These are phyloP conservation scores for Oophaga pumilio DNA, from an alignment of 2,113 vertebrate genomes.

Conservation along the genomic window DNA sequence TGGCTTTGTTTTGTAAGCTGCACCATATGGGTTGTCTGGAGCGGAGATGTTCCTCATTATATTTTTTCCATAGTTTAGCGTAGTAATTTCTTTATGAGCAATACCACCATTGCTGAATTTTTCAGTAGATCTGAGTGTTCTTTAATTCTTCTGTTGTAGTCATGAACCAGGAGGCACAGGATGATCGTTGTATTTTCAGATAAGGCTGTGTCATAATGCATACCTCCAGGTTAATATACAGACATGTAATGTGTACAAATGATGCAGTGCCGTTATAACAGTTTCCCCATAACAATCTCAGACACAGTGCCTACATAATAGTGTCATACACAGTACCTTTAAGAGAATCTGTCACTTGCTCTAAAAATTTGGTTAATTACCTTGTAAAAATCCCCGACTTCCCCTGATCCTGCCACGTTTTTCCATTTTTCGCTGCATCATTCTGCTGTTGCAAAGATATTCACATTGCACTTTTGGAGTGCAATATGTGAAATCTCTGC, in stretches of 20 bases:
- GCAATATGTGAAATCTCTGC: too few relatives aligned
- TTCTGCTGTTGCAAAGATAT: too few relatives aligned
- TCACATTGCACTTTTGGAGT: too few relatives aligned
- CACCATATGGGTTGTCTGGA: constrained; percentile 13
- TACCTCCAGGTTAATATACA: neutral
- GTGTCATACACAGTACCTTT: too few relatives aligned
- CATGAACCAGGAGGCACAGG: neutral
- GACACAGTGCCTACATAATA: too few relatives aligned
- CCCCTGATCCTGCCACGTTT: too few relatives aligned
- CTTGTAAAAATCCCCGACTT: too few relatives aligned
- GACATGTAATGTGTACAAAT: neutral
- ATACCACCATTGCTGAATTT: neutral
- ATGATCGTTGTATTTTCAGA: neutral
- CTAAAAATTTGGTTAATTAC: too few relatives aligned
- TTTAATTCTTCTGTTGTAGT: neutral
- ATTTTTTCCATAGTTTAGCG: neutral
- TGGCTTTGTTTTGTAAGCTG: constrained; percentile 15
- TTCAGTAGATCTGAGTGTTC: neutral
- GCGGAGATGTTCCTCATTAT: neutral
- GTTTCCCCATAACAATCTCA: neutral
- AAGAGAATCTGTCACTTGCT: too few relatives aligned
- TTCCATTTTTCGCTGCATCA: too few relatives aligned
- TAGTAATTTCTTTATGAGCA: neutral
- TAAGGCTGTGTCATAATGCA: neutral
- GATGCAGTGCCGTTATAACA: too few relatives aligned